Base-by-base conservation (phyloP, 2,888 invertebrate species). In the Gastracanthus pulcherrimus region DNA sequence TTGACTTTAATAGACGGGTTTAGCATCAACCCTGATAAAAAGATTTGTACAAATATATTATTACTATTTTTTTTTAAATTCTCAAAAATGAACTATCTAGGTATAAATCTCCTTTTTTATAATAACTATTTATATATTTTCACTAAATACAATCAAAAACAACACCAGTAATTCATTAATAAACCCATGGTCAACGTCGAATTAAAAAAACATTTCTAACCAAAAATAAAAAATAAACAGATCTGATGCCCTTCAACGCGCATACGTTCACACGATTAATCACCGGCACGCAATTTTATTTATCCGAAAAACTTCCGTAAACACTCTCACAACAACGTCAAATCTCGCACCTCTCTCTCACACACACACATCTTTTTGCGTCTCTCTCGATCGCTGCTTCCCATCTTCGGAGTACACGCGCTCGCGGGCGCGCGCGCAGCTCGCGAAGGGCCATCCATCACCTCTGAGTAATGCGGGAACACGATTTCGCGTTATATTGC, bases 391-490 rank as follows among this genome's bases (percentile, higher is more conserved):
- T 71, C 64, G 38, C 71, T 23, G 62, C 64, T 71, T 71, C 55
- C 41, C 71, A 66, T 78, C 78, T 55, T 66, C 41, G 55, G 55
- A 23, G 58, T 9, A 7, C 19, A 7, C 48, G 23, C 7, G 51
- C 11, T 13, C 41, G 13, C 7, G 2, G 13, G 13, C 9, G 55
- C 55, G 58, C 5, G 60, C 60, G 36, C 31, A 31, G 26, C 11
- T 62, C 51, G 82, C 87, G 85, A 84, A 84, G 84, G 84, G 84
- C 87, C 87, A 89, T 90, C 87, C 89, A 90, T 90, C 90, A 90
- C 87, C 85, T 87, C 88, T 87, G 90, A 89, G 89, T 89, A 90
- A 89, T 89, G 88, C 88, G 86, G 86, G 85, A 87, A 89, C 89
- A 88, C 87, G 87, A 88, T 89, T 90, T 86, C 86, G 86, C 88